These are phyloP conservation scores for Tachina grossa DNA, from an alignment of 2,888 invertebrate species.

Conservation along the genomic window DNA sequence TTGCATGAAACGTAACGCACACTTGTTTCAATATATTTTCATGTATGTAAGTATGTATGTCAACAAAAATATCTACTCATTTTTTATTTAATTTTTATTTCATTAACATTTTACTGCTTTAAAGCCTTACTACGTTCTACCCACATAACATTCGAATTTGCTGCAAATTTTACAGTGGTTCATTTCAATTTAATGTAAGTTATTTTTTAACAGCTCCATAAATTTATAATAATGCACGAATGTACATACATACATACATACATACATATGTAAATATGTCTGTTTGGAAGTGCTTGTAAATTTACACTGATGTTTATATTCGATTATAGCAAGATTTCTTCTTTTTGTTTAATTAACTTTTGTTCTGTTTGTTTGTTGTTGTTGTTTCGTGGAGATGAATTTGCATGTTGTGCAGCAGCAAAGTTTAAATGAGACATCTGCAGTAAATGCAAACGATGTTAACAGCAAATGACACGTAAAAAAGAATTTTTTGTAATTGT, in stretches of 20 bases:
- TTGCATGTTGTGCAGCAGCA: constrained; percentile 34
- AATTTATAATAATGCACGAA: too few relatives aligned
- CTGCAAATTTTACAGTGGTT: too few relatives aligned
- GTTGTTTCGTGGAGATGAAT: constrained; percentile 40
- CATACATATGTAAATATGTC: background rate
- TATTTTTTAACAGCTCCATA: too few relatives aligned
- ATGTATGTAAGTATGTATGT: too few relatives aligned
- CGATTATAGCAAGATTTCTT: constrained; percentile 2
- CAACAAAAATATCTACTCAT: too few relatives aligned
- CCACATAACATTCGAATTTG: too few relatives aligned
- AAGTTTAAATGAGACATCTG: constrained; percentile 63
- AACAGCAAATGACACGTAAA: constrained; percentile 64
- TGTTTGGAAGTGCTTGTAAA: background rate
- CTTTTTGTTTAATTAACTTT: constrained; percentile 27
- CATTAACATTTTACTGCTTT: too few relatives aligned
- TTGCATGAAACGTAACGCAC: too few relatives aligned
- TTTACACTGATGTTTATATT: background rate
- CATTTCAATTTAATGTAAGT: too few relatives aligned
- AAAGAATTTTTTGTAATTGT: constrained; percentile 59
- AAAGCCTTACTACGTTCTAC: too few relatives aligned
- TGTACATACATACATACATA: background rate
- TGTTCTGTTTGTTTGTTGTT: background rate
- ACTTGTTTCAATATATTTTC: too few relatives aligned
- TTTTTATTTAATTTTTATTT: too few relatives aligned
- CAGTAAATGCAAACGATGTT: constrained; percentile 58